phyloP scores from a whole-genome alignment of 1,140 invertebrate species.

The Drusus annulatus region DNA sequence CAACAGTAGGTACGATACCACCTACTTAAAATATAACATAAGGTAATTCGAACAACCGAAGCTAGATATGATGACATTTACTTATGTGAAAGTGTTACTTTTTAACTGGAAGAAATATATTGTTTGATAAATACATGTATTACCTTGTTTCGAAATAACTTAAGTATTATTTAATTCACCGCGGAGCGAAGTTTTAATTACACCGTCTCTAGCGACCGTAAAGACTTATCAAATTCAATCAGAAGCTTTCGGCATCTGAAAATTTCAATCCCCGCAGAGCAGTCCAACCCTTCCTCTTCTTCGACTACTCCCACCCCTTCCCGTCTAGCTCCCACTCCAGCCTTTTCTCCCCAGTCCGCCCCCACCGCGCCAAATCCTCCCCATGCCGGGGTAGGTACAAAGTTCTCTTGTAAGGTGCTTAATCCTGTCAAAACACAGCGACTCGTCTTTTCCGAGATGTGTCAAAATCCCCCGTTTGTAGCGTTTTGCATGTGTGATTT shows the following conservation, averaged over 20 bases:
- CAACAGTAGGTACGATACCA: no score
- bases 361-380: constrained; percentile 20
- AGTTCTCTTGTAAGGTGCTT: constrained; percentile 35
- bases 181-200: constrained; percentile 15
- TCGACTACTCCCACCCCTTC: neutral
- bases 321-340: neutral
- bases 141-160: neutral
- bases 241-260: constrained; percentile 45
- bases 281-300: constrained; percentile 26
- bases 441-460: constrained; percentile 20
- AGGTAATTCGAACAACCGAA: no score
- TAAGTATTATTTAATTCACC: neutral
- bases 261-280: constrained; percentile 44
- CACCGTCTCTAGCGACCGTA: constrained; percentile 23
- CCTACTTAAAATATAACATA: no score
- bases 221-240: constrained; percentile 57
- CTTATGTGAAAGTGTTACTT: no score
- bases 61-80: no score
- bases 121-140: neutral
- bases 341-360: neutral
- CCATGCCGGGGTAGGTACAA: neutral
- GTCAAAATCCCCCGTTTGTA: constrained; percentile 41
- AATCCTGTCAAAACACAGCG: constrained; percentile 46
- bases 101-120: no score
- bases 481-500: constrained; percentile 40